Evolutionary conservation across 2,888 invertebrate species (phyloP).

Genomic region (Melieria crassipennis): DNA sequence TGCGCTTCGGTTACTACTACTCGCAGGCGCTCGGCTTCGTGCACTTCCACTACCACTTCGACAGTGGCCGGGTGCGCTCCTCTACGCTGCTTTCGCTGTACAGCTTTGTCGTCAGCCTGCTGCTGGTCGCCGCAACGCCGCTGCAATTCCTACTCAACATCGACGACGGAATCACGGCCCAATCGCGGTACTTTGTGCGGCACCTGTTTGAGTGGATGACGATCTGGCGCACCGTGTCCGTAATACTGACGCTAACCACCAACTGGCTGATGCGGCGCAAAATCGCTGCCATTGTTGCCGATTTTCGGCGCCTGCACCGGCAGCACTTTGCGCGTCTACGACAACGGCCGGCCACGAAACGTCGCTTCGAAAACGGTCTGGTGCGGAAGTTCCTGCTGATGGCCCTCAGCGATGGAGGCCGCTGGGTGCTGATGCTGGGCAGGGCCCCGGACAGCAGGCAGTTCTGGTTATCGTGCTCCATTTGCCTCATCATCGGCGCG

Average conservation of each 20-base stretch:
- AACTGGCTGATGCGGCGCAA: constrained; percentile 14
- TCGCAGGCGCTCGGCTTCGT: constrained; percentile 1
- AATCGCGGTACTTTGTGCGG: neutral
- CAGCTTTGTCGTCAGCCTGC: neutral
- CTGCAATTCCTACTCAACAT: neutral
- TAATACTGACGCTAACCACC: neutral
- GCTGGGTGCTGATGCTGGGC: no score
- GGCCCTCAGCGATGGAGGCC: no score
- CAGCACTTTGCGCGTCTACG: neutral
- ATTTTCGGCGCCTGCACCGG: constrained; percentile 3
- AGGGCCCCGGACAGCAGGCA: neutral
- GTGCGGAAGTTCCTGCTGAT: neutral
- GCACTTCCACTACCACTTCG: constrained; percentile 11
- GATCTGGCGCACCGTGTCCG: neutral
- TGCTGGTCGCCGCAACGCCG: neutral
- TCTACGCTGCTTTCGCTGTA: neutral
- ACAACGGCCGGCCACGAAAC: neutral
- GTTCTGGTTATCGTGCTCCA: neutral
- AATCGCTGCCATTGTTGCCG: neutral
- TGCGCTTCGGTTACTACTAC: constrained; percentile 12
- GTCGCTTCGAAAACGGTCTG: constrained; percentile 1
- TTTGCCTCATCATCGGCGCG: neutral
- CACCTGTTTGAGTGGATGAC: neutral
- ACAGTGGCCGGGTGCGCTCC: neutral
- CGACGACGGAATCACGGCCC: neutral